Evolutionary conservation across 2,888 invertebrate genomes (phyloP), one percentile per base, ranked within the genome.

Genomic region (Philonicus albiceps): DNA sequence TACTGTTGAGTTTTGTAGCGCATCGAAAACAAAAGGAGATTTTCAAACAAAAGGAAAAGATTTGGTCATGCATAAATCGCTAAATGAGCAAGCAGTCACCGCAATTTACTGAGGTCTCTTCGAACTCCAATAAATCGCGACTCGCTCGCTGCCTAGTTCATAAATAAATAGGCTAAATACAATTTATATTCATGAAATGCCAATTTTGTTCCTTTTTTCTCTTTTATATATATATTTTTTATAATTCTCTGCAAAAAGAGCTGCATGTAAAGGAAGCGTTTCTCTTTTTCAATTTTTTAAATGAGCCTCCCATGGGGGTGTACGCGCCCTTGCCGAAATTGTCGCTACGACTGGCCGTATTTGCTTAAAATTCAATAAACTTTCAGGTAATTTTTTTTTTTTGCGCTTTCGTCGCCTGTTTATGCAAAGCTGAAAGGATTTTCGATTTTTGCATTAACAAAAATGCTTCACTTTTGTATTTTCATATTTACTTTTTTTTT

Each of bases 391-490:
- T 78, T 78, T 78, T 53, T 37, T 34, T 34, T 34, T 34, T 78
- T 78, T 37, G 76, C 49, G 13, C 30, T 78, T 49, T 49, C 49
- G 27, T 16, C n/a, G 78, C 27, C 78, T 78, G 78, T 78, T 78
- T 78, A 78, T 78, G 78, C 78, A 78, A 78, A 78, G 78, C 78
- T 78, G 78, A 78, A 78, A 78, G 78, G 78, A 78, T 78, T 78
- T 78, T 78, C 78, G 78, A 78, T 43, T 78, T 76, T 78, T 49
- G 53, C 78, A 49, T 78, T 49, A 78, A 78, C 31, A 78, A 49
- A 49, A 64, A 64, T 22, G 27, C 64, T 27, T 64, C 11, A 19
- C 64, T 27, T 64, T 64, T 64, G 78, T 78, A 16, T 78, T 78
- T 40, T 64, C 64, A 64, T 27, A 64, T 64, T 64, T 43, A 37